Percentiles rank a stretch among this genome's conserved stretches.
Evolutionary conservation across 2,797 vertebrate genomes (phyloP).

Genomic region (Stomatorhinus walkeri): DNA sequence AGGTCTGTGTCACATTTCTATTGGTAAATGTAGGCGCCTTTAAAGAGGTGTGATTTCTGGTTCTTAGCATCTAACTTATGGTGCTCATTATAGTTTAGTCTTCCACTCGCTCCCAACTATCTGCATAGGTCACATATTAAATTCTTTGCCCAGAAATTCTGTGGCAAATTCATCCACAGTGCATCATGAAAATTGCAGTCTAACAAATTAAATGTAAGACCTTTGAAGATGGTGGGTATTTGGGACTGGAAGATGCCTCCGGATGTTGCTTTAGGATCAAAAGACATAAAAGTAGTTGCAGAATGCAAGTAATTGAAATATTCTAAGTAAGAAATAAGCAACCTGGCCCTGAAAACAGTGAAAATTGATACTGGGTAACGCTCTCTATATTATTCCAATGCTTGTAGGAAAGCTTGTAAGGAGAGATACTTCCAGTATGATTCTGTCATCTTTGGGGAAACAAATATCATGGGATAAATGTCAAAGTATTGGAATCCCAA

Average conservation of each 20-base stretch:
- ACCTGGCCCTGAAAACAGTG: not conserved
- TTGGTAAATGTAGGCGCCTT: not conserved
- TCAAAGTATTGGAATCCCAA: not conserved
- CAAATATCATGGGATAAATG: not conserved
- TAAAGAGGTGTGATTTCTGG: not conserved
- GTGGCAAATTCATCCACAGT: not conserved
- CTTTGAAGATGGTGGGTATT: not conserved
- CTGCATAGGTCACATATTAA: not conserved
- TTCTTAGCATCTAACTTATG: not conserved
- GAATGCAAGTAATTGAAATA: not conserved
- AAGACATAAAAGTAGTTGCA: not conserved
- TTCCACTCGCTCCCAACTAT: not conserved
- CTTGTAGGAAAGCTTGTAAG: not conserved
- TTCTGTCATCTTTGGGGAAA: not conserved
- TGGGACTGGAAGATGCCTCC: not conserved
- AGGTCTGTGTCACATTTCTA: not conserved
- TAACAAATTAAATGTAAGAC: not conserved
- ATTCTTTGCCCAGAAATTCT: not conserved
- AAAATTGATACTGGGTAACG: not conserved
- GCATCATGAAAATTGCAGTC: not conserved
- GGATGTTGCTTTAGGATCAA: not conserved
- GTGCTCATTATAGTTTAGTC: not conserved
- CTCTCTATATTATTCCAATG: not conserved
- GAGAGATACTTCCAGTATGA: not conserved
- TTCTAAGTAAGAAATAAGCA: not conserved